These are phyloP conservation scores for Sepiola atlantica DNA, from an alignment of 2,888 invertebrate species.

Conservation along the genomic window DNA sequence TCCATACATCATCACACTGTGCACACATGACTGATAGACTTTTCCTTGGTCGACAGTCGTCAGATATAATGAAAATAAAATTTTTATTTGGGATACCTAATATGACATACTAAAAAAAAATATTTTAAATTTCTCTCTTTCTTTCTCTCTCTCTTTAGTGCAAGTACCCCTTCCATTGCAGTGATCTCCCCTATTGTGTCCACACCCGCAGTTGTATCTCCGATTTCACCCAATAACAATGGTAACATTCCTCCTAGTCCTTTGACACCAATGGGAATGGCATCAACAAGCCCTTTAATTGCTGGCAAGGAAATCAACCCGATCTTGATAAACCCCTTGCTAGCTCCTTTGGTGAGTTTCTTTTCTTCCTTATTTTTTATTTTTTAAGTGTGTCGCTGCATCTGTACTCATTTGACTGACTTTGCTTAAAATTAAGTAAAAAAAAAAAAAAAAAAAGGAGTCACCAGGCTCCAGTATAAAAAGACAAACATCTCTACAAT, in stretches of 20 bases:
- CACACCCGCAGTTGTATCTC: background rate
- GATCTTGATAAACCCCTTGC: background rate
- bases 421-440: background rate
- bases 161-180: background rate
- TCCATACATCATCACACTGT: too few species aligned
- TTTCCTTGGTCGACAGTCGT: too few species aligned
- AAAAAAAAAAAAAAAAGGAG: background rate
- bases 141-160: background rate
- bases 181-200: background rate
- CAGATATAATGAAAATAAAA: too few species aligned
- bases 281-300: slow-evolving; percentile 23
- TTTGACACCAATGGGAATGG: background rate
- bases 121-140: background rate
- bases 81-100: background rate
- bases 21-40: too few species aligned
- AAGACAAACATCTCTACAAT: too few species aligned
- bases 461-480: too few species aligned
- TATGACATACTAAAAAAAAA: background rate
- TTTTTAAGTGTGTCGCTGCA: background rate
- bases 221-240: background rate
- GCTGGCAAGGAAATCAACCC: background rate
- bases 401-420: background rate
- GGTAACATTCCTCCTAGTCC: background rate
- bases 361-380: background rate
- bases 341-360: slow-evolving; percentile 25